phyloP scores from a whole-genome alignment of 2,888 invertebrate genomes.

The Clunio marinus region DNA sequence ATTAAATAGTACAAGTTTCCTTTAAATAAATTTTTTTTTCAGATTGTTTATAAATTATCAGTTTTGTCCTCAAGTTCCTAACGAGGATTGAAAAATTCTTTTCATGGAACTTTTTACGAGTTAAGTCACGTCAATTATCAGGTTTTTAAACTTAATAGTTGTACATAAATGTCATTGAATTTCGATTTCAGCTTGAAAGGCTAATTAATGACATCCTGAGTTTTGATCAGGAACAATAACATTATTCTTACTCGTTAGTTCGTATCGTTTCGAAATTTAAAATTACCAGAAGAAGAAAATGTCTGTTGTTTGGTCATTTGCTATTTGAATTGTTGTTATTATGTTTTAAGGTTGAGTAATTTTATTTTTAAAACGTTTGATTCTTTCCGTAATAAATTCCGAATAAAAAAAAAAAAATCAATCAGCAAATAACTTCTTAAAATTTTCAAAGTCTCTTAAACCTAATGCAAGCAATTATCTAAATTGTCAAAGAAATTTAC shows the following conservation, averaged over 20 bases:
- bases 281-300: neutral
- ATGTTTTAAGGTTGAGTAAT: no score
- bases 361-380: neutral
- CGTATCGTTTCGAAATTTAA: neutral
- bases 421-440: neutral
- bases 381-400: neutral
- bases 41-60: no score
- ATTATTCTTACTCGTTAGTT: neutral
- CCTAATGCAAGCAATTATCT: conserved; percentile 32
- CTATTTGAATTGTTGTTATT: no score
- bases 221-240: neutral
- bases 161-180: no score
- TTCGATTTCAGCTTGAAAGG: neutral
- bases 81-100: neutral
- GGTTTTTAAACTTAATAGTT: no score
- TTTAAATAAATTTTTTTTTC: no score
- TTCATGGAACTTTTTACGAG: no score
- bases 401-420: no score
- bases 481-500: conserved; percentile 8
- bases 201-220: neutral
- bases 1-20: no score
- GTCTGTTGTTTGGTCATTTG: no score
- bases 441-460: neutral
- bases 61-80: neutral
- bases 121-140: no score